phyloP scores from a whole-genome alignment of 2,797 vertebrate genomes.

The Clarias laeviceps region DNA sequence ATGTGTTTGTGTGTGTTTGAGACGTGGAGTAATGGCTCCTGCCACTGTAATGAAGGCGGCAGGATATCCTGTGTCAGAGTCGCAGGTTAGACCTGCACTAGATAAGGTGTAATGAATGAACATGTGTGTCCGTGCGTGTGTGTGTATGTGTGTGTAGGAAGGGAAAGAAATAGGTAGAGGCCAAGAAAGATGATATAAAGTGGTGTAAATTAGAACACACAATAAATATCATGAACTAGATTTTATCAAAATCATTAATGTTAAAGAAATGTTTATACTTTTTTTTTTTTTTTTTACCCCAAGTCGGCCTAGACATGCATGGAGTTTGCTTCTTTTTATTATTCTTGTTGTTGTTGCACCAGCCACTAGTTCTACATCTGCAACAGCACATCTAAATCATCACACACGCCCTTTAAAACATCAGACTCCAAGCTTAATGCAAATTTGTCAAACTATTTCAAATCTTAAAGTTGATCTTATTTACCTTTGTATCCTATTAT shows the following conservation, averaged over 20 bases:
- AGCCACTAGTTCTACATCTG: not conserved
- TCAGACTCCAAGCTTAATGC: too few relatives aligned
- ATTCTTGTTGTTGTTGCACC: not conserved
- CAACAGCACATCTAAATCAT: not conserved
- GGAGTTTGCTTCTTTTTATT: not conserved
- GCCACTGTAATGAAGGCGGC: constrained; percentile 60
- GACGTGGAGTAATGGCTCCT: constrained; percentile 58
- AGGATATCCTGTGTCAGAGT: constrained; percentile 60
- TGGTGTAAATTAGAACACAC: constrained; percentile 8
- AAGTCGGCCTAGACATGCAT: not conserved
- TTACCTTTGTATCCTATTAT: not conserved
- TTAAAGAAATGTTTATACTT: not conserved
- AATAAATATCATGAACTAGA: not conserved
- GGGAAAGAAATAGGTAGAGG: not conserved
- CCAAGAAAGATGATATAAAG: constrained; percentile 11
- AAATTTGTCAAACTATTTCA: not conserved
- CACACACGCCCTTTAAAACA: not conserved
- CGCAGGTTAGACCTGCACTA: constrained; percentile 53
- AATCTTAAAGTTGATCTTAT: not conserved
- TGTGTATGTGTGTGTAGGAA: constrained; percentile 7
- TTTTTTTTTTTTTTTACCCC: not conserved
- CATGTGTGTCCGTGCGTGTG: constrained; percentile 42
- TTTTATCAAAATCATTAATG: not conserved
- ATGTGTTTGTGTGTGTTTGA: constrained; percentile 41
- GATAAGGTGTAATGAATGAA: constrained; percentile 57